These are phyloP conservation scores for Melitaea athalia DNA, from an alignment of 2,888 invertebrate species.

Conservation along the genomic window DNA sequence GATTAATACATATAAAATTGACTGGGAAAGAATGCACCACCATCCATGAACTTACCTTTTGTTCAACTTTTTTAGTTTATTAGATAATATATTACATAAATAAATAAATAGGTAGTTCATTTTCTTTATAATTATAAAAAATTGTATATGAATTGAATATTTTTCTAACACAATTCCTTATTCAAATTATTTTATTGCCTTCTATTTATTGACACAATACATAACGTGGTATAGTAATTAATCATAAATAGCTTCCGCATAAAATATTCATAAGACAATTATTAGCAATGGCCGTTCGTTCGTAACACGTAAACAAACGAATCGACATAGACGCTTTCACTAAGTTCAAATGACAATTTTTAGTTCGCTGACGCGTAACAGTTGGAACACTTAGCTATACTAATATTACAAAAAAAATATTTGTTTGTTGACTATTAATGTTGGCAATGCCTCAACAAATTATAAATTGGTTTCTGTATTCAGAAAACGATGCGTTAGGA, in stretches of 20 bases:
- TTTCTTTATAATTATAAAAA: too few species aligned
- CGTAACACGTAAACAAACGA: slow-evolving; percentile 65
- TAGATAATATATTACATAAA: too few species aligned
- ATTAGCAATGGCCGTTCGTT: slow-evolving; percentile 41
- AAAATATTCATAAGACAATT: slow-evolving; percentile 49
- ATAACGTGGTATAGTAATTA: neutral
- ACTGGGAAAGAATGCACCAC: too few species aligned
- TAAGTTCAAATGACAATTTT: slow-evolving; percentile 37
- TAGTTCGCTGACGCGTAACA: slow-evolving; percentile 44
- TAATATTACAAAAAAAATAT: neutral
- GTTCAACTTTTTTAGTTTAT: too few species aligned
- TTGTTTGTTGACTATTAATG: too few species aligned
- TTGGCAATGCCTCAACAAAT: neutral
- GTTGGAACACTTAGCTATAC: slow-evolving; percentile 1
- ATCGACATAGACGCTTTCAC: slow-evolving; percentile 74
- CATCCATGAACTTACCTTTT: too few species aligned
- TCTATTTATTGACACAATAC: neutral
- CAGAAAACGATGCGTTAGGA: too few species aligned
- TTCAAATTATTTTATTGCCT: neutral
- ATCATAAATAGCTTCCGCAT: slow-evolving; percentile 38
- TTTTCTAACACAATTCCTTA: too few species aligned
- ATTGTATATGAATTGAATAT: too few species aligned
- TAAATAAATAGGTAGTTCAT: too few species aligned
- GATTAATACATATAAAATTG: too few species aligned
- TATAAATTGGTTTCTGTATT: too few species aligned